Conservation (phyloP, 2,888 invertebrate genomes). For the Cremastinae sp. region DNA sequence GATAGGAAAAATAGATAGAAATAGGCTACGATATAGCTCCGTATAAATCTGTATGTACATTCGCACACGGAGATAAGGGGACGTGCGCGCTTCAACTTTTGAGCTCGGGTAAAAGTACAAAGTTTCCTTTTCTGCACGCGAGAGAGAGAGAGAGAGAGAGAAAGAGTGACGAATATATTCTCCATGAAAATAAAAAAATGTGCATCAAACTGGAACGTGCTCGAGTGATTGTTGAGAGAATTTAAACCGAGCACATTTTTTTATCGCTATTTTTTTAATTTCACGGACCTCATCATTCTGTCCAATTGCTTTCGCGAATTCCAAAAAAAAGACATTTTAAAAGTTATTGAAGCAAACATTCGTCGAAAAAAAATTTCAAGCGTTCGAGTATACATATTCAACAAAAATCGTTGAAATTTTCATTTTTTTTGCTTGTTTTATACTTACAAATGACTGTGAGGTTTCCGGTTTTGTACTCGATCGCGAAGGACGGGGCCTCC, state of each 20-base stretch:
- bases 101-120: too few species aligned
- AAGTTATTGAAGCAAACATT: too few species aligned
- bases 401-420: neutral
- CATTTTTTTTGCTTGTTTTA: neutral
- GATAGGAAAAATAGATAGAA: constrained; percentile 29
- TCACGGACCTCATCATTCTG: too few species aligned
- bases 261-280: too few species aligned
- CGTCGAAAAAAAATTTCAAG: too few species aligned
- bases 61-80: constrained; percentile 7
- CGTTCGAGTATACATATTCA: constrained; percentile 1
- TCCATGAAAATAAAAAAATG: neutral
- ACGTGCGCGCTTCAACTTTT: constrained; percentile 6
- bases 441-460: constrained; percentile 74
- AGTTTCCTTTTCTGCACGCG: neutral
- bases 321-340: too few species aligned
- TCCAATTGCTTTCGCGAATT: too few species aligned
- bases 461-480: constrained; percentile 68
- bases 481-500: constrained; percentile 72
- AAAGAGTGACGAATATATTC: neutral
- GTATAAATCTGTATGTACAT: constrained; percentile 8
- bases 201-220: too few species aligned
- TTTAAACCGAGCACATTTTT: too few species aligned
- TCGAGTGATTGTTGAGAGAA: too few species aligned
- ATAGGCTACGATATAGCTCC: constrained; percentile 21
- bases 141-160: neutral